Evolutionary conservation across 2,888 invertebrate genomes (phyloP).

Genomic region (Hydropsyche betteni): DNA sequence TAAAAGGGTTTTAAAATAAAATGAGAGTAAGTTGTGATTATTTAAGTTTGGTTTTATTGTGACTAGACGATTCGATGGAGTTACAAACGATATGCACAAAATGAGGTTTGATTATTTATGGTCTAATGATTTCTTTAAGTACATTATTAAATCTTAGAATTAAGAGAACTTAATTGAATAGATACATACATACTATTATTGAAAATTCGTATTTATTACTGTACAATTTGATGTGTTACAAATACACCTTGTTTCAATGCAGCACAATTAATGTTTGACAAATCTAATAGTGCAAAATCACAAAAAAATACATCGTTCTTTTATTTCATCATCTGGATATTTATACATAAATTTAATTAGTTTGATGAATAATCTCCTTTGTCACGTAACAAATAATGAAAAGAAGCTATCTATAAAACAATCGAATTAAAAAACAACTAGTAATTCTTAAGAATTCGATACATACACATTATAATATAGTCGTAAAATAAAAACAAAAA

Average conservation of each 20-base stretch:
- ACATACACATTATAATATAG: too few species aligned
- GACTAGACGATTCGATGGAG: conserved; percentile 75
- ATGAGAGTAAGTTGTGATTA: conserved; percentile 39
- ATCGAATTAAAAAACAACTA: too few species aligned
- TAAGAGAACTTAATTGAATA: conserved; percentile 49
- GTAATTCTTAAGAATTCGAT: too few species aligned
- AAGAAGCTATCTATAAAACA: not conserved
- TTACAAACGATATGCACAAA: conserved; percentile 69
- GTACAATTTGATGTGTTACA: conserved; percentile 42
- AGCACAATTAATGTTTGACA: conserved; percentile 34
- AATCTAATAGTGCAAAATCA: conserved; percentile 23
- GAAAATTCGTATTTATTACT: conserved; percentile 45
- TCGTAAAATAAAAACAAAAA: not conserved
- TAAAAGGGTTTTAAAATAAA: not conserved
- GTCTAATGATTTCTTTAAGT: conserved; percentile 53
- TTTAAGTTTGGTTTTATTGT: conserved; percentile 66
- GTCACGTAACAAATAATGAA: conserved; percentile 17
- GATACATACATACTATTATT: conserved; percentile 49
- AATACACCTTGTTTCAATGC: conserved; percentile 43
- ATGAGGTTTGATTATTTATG: conserved; percentile 52
- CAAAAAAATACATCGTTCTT: conserved; percentile 27
- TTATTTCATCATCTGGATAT: conserved; percentile 20
- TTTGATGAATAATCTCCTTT: conserved; percentile 28
- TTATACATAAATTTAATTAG: conserved; percentile 42
- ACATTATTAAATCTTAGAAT: conserved; percentile 52